Conservation (phyloP, 1,140 invertebrate species). For the Spodoptera frugiperda region DNA sequence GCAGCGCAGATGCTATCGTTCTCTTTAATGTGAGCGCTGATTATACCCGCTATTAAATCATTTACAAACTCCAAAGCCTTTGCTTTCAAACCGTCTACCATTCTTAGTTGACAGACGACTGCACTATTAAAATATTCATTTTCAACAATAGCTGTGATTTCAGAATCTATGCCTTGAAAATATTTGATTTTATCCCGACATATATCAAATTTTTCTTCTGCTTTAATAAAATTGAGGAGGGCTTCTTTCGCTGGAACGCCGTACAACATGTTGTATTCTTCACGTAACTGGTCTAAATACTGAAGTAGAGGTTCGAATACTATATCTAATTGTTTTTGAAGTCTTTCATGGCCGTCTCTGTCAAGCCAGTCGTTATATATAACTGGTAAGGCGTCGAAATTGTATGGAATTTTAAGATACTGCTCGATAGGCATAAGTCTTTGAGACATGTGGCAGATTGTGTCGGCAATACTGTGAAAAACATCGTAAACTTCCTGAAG, state of each 20-base stretch:
- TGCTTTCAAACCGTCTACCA: slow-evolving; percentile 77
- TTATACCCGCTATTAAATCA: slow-evolving; percentile 77
- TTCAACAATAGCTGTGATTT: slow-evolving; percentile 87
- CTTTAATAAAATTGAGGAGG: slow-evolving; percentile 70
- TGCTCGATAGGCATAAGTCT: slow-evolving; percentile 84
- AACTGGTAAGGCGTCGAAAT: slow-evolving; percentile 75
- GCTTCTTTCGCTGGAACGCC: slow-evolving; percentile 67
- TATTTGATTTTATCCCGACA: slow-evolving; percentile 87
- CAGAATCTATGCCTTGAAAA: slow-evolving; percentile 87
- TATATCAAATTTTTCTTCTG: slow-evolving; percentile 84
- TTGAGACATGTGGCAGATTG: slow-evolving; percentile 80
- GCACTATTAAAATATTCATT: slow-evolving; percentile 88
- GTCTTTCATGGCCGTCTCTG: slow-evolving; percentile 74
- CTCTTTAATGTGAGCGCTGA: slow-evolving; percentile 76
- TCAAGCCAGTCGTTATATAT: slow-evolving; percentile 80
- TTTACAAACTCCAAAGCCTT: slow-evolving; percentile 78
- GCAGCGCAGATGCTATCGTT: slow-evolving; percentile 88
- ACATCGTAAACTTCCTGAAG: slow-evolving; percentile 77
- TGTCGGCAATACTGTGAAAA: slow-evolving; percentile 81
- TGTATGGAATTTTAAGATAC: slow-evolving; percentile 78
- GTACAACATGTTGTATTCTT: slow-evolving; percentile 76
- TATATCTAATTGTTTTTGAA: slow-evolving; percentile 74
- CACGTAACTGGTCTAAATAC: slow-evolving; percentile 74
- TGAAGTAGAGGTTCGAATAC: slow-evolving; percentile 74
- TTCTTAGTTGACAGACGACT: slow-evolving; percentile 75